Evolutionary conservation across 2,113 vertebrate species (phyloP), one percentile per base, ranked within the genome.

Genomic region (Mola mola): DNA sequence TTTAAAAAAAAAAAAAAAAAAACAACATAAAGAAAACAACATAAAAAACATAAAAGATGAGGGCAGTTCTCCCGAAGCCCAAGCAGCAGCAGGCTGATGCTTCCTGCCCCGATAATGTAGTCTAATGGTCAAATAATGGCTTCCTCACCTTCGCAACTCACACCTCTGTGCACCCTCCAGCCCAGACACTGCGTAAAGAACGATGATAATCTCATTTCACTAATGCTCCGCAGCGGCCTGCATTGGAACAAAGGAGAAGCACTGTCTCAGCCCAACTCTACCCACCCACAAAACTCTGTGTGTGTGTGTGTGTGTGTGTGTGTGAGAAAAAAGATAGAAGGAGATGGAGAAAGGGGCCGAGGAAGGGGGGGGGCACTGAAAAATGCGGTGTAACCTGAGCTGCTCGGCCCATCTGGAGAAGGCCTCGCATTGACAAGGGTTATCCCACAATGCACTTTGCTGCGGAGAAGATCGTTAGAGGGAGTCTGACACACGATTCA

Each of bases 381-480:
- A 91, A 90, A 92, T 91, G 90, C 68, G 69, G 79, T 84, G 91
- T 89, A 91, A 92, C 88, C 75, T 80, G 92, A 92, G 85, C 81
- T 65, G 60, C 61, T 43, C 19, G 48, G 79, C 79, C 91, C 89
- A 93, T 92, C 90, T 92, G 88, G 88, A 89, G 88, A 87, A 87
- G 87, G 86, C 84, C 80, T 72, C 6, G 74, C 86, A 85, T 79
- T 78, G 85, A 90, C 81, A 74, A 67, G 82, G 80, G 85, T 83
- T 88, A 74, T 91, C 89, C 91, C 91, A 91, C 90, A 91, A 88
- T 89, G 89, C 89, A 90, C 87, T 91, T 74, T 88, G 87, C 80
- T 81, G 84, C 77, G 78, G 85, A 85, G 74, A 75, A 79, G 80
- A 86, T 88, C 81, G 64, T 87, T 90, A 84, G 47, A 83, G 47